Percentiles rank a stretch among this genome's conserved stretches.
phyloP scores from a whole-genome alignment of 2,113 vertebrate species.

The Uropsilus gracilis region DNA sequence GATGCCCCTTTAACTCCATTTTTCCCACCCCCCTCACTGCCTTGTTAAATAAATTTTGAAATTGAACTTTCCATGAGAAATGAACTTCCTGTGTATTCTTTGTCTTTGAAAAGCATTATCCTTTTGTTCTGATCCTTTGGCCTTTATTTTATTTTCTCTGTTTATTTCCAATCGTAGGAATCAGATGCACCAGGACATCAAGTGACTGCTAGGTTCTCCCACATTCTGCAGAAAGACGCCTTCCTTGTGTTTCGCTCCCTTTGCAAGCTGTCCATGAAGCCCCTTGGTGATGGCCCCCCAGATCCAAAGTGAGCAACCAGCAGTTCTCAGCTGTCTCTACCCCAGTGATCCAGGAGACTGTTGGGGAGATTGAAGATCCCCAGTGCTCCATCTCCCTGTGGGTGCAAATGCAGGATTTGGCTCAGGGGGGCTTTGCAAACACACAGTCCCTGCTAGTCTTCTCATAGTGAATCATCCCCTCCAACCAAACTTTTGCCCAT shows the following conservation, averaged over 20 bases:
- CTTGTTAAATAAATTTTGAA: neutral
- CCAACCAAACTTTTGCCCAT: neutral
- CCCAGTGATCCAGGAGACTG: neutral
- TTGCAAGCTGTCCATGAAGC: constrained; percentile 99
- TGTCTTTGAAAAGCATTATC: neutral
- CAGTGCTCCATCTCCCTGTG: neutral
- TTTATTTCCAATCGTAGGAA: constrained; percentile 86
- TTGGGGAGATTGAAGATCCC: neutral
- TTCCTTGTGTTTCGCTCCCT: constrained; percentile 97
- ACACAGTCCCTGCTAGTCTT: too few relatives aligned
- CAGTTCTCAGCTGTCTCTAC: neutral
- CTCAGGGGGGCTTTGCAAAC: neutral
- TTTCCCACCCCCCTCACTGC: neutral
- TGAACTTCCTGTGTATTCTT: constrained; percentile 32
- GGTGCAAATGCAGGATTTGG: neutral
- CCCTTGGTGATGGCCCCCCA: constrained; percentile 96
- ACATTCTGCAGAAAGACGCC: constrained; percentile 97
- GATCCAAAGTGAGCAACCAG: constrained; percentile 93
- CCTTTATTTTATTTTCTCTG: neutral
- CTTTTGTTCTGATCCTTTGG: constrained; percentile 3
- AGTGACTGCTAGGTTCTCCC: constrained; percentile 91
- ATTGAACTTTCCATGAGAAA: neutral
- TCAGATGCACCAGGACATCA: constrained; percentile 89
- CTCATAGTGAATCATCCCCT: neutral
- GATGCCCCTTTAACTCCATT: neutral